Conservation (phyloP, 1,140 invertebrate genomes). For the Aphelinus certus region DNA sequence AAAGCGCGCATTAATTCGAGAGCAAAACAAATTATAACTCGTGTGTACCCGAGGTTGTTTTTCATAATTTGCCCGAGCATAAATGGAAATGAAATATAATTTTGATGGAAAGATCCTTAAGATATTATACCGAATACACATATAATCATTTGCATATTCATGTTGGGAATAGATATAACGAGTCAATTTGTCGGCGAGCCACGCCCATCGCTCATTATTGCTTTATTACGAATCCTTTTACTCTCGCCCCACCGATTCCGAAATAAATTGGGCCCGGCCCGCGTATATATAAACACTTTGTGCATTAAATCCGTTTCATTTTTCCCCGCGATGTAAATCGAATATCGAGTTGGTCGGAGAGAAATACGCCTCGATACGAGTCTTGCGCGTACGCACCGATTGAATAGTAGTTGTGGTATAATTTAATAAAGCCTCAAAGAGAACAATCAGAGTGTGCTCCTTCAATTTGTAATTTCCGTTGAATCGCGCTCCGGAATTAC, state of each 20-base stretch:
- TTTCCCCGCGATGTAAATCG: background rate
- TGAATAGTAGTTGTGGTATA: no score
- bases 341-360: no score
- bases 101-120: background rate
- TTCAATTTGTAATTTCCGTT: background rate
- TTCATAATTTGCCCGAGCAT: no score
- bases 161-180: conserved; percentile 9
- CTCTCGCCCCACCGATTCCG: conserved; percentile 3
- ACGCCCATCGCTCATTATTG: conserved; percentile 15
- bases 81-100: background rate
- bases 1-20: background rate
- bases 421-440: no score
- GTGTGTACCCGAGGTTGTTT: no score
- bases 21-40: no score
- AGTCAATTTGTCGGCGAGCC: conserved; percentile 7
- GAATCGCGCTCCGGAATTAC: background rate
- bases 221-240: conserved; percentile 18
- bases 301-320: conserved; percentile 1
- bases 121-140: background rate
- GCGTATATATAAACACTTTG: background rate
- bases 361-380: no score
- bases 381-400: no score
- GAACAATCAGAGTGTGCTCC: no score
- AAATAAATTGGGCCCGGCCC: background rate
- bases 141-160: conserved; percentile 8